Percentiles rank a stretch among this genome's conserved stretches.
phyloP scores from a whole-genome alignment of 1,140 invertebrate genomes.

The Drosophila arawakana region DNA sequence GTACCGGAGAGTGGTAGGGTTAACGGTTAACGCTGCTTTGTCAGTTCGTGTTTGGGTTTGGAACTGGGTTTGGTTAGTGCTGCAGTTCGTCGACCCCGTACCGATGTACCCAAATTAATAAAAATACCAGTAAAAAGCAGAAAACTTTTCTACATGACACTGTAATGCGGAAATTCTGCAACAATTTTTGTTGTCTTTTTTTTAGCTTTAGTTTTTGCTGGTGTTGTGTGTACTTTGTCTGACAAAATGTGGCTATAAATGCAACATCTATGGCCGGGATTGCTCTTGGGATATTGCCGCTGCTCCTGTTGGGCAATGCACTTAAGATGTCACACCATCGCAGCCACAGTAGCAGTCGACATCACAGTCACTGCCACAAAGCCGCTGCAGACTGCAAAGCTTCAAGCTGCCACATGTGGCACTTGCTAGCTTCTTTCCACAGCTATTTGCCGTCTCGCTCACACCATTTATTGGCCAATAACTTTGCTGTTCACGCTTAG shows the following conservation, averaged over 20 bases:
- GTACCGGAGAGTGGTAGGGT: too few species aligned
- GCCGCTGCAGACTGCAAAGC: constrained; percentile 1
- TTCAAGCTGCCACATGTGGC: constrained; percentile 58
- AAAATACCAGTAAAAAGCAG: constrained; percentile 40
- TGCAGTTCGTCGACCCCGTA: constrained; percentile 17
- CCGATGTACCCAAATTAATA: constrained; percentile 51
- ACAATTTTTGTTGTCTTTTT: background rate
- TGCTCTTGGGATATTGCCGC: background rate
- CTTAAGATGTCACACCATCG: constrained; percentile 76
- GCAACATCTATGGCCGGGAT: constrained; percentile 26
- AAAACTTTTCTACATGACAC: constrained; percentile 25
- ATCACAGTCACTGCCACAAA: constrained; percentile 20
- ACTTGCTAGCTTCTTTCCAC: background rate
- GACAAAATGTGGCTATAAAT: constrained; percentile 27
- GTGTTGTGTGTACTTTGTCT: constrained; percentile 22
- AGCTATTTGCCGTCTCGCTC: background rate
- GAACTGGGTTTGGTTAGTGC: background rate
- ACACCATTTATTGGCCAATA: constrained; percentile 59
- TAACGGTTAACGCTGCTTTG: too few species aligned
- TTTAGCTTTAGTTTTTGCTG: background rate
- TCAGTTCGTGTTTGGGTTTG: too few species aligned
- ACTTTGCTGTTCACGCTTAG: constrained; percentile 45
- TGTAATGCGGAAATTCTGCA: background rate
- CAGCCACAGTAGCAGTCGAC: constrained; percentile 50
- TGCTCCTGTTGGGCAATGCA: constrained; percentile 45